Evolutionary conservation across 2,113 vertebrate genomes (phyloP), one percentile per base, ranked within the genome.

Genomic region (Solea senegalensis): DNA sequence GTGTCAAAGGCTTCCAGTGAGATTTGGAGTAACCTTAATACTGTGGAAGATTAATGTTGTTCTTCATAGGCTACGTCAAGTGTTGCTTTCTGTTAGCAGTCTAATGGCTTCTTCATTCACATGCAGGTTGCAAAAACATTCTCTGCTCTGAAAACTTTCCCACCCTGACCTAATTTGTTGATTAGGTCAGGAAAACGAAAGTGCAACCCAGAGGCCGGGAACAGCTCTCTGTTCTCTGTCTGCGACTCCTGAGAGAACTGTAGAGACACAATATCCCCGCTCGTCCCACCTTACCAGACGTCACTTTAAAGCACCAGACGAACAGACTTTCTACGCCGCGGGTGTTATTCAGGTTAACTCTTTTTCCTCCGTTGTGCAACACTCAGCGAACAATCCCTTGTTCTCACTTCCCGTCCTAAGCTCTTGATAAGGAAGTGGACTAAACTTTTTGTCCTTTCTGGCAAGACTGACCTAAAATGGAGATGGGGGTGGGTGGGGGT

Each of bases 351-450:
- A 14, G 28, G n/a, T 87, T 68, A 5, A 27, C 3, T 44, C 54
- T 54, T 78, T 75, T 64, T 7, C 73, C 66, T 9, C 21, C 21
- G 59, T 87, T 86, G 82, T 83, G 78, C 76, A 89, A 88, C 82
- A 78, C n/a, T 15, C 0, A 67, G 48, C 21, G 21, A 21, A 52
- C 79, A 81, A 78, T 84, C 62, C 63, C 48, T 71, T 45, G 48
- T 75, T 72, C 57, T 76, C 64, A 72, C 48, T 88, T 85, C 81
- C 74, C 61, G 60, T 59, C 57, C 41, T 86, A 81, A 86, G 67
- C 53, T 60, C 44, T 75, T 85, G 85, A 89, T 84, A 81, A 83
- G 91, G 87, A 91, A 90, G 85, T 88, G 76, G 66, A 83, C 82
- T 79, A 5, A 44, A 55, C 86, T 63, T 57, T 69, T 48, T 34